phyloP scores from a whole-genome alignment of 2,113 vertebrate species.

The Mus spicilegus region DNA sequence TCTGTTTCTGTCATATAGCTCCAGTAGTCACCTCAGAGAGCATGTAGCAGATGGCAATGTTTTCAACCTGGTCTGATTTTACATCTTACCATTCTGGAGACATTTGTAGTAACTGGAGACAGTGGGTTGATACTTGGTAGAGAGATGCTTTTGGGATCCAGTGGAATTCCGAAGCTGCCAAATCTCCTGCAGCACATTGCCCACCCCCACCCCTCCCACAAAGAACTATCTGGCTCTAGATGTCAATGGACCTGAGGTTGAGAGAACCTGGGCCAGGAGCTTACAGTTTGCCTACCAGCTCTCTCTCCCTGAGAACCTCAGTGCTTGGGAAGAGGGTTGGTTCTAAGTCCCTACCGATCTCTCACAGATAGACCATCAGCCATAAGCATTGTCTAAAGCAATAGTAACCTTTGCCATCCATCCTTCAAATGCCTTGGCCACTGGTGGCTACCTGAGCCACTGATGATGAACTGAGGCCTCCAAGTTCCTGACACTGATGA shows the following conservation, averaged over 20 bases:
- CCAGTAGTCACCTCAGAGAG: rapidly evolving
- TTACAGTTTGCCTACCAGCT: background rate
- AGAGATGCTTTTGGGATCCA: background rate
- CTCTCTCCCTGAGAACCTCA: background rate
- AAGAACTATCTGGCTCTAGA: background rate
- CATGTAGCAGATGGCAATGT: background rate
- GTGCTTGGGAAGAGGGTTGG: background rate
- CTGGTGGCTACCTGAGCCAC: background rate
- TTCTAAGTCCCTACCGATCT: background rate
- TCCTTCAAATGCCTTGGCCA: no score
- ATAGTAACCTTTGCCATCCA: background rate
- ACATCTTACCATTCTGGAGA: background rate
- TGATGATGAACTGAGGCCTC: background rate
- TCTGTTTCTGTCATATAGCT: background rate
- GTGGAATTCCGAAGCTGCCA: background rate
- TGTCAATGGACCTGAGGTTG: rapidly evolving
- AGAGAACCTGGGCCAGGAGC: background rate
- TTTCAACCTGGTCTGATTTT: background rate
- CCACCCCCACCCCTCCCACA: rapidly evolving
- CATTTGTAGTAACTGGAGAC: background rate
- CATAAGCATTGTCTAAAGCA: background rate
- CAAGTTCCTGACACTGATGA: rapidly evolving
- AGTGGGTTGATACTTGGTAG: background rate
- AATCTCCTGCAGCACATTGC: rapidly evolving
- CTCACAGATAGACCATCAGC: no score